A percentile compares a stretch with the other conserved stretches of the same genome.
Conservation (phyloP, 35 echinoderm and acorn worm species). For the Apostichopus japonicus region DNA sequence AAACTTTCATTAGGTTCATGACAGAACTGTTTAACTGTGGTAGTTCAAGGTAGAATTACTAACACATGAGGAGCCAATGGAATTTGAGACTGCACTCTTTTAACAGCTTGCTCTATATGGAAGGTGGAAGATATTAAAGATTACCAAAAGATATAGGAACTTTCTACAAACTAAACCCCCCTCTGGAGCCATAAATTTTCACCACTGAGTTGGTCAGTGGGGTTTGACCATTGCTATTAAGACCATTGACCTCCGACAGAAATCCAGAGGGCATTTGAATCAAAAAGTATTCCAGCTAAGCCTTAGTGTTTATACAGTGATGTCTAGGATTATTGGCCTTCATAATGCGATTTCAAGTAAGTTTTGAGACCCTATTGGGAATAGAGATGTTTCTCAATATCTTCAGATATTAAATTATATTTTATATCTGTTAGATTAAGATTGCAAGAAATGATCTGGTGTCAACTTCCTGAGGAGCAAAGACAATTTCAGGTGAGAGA, state of each 20-base stretch:
- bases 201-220: background rate
- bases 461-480: too few relatives aligned
- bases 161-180: background rate
- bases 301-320: background rate
- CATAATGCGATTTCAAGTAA: background rate
- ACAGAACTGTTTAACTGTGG: too few relatives aligned
- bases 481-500: too few relatives aligned
- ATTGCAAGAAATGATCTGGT: too few relatives aligned
- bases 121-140: background rate
- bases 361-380: background rate
- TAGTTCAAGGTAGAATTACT: background rate
- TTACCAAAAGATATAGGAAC: background rate
- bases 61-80: background rate
- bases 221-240: background rate
- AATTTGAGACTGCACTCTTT: background rate
- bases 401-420: background rate
- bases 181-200: background rate
- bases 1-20: too few relatives aligned
- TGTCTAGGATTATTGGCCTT: background rate
- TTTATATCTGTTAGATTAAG: too few relatives aligned
- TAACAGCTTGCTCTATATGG: background rate
- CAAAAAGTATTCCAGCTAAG: background rate
- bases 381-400: background rate
- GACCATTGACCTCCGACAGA: background rate
- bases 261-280: background rate